Evolutionary conservation across 1,140 invertebrate genomes (phyloP).

Genomic region (Cydia amplana): DNA sequence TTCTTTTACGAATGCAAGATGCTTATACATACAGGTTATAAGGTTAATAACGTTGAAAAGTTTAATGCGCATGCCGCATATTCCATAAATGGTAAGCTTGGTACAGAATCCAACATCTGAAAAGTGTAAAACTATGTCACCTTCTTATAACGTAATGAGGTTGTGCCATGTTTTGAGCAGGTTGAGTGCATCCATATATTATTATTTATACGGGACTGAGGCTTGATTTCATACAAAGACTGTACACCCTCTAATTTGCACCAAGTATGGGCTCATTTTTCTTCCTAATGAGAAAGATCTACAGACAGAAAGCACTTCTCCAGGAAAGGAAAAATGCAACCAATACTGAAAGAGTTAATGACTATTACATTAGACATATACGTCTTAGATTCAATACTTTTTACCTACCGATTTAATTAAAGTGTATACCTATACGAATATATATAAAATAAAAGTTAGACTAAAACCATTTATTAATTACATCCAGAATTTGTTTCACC

Average conservation of each 20-base stretch:
- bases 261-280: not conserved
- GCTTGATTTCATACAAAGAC: not conserved
- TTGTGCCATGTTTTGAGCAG: not conserved
- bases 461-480: too few species aligned
- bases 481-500: too few species aligned
- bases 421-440: too few species aligned
- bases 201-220: not conserved
- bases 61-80: not conserved
- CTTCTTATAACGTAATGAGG: not conserved
- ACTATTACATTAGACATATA: too few species aligned
- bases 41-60: too few species aligned
- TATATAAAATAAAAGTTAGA: too few species aligned
- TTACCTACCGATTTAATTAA: too few species aligned
- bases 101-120: not conserved
- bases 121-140: slow-evolving; percentile 3
- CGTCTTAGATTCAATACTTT: too few species aligned
- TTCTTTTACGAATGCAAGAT: too few species aligned
- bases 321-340: not conserved
- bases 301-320: not conserved
- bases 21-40: too few species aligned
- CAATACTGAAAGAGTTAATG: too few species aligned
- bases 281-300: not conserved
- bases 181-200: not conserved
- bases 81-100: not conserved
- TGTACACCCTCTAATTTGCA: not conserved